These are phyloP conservation scores for Cygnus olor DNA, from an alignment of 2,797 vertebrate genomes.

Conservation along the genomic window DNA sequence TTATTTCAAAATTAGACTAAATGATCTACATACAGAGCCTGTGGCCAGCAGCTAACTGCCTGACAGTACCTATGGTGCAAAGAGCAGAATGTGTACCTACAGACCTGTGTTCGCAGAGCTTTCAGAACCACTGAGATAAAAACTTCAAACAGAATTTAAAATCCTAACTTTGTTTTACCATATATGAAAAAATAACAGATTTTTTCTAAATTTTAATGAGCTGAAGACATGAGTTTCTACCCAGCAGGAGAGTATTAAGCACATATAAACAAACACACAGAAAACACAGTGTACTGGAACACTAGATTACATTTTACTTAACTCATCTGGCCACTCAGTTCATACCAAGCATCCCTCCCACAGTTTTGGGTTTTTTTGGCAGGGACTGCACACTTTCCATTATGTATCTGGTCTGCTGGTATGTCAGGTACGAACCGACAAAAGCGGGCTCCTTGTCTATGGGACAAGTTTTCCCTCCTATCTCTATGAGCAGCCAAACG, in stretches of 20 bases:
- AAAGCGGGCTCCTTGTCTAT: not conserved
- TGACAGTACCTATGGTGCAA: not conserved
- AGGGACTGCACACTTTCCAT: not conserved
- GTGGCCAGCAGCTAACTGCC: not conserved
- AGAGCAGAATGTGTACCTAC: not conserved
- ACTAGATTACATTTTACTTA: not conserved
- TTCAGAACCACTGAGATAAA: not conserved
- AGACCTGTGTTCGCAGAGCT: not conserved
- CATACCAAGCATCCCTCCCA: not conserved
- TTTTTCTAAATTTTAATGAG: not conserved
- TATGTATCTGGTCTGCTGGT: not conserved
- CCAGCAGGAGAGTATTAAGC: not conserved
- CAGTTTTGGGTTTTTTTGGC: not conserved
- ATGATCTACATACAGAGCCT: not conserved
- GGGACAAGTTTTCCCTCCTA: not conserved
- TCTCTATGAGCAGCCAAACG: not conserved
- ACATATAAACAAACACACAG: not conserved
- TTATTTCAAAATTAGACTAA: not conserved
- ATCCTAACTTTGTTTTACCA: not conserved
- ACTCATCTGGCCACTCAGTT: not conserved
- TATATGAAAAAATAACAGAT: not conserved
- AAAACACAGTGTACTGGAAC: rapidly evolving
- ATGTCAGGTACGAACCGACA: not conserved
- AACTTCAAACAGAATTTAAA: not conserved
- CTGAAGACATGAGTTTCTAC: not conserved